These are phyloP conservation scores for Meteorus colon DNA, from an alignment of 2,888 invertebrate species.

Conservation along the genomic window DNA sequence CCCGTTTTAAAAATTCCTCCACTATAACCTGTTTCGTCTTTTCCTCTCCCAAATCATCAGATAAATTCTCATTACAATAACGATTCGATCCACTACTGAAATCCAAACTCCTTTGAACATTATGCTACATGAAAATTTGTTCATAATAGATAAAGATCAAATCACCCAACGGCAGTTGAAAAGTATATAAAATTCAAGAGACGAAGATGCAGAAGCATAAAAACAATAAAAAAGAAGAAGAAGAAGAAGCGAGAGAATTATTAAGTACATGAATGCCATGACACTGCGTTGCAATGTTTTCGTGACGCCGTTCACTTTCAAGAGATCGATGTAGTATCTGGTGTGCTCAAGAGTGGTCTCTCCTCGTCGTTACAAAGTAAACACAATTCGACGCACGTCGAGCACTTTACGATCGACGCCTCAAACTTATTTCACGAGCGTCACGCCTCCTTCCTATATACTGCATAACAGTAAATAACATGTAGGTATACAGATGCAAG, in stretches of 20 bases:
- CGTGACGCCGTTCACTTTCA: constrained; percentile 56
- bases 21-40: too few relatives aligned
- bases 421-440: constrained; percentile 47
- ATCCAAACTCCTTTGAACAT: too few relatives aligned
- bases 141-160: neutral
- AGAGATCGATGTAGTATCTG: constrained; percentile 57
- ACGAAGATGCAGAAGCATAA: constrained; percentile 20
- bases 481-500: constrained; percentile 22
- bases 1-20: too few relatives aligned
- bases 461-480: constrained; percentile 46
- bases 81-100: too few relatives aligned
- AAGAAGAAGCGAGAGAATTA: constrained; percentile 41
- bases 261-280: constrained; percentile 37
- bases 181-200: constrained; percentile 20
- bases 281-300: constrained; percentile 43
- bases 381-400: constrained; percentile 58
- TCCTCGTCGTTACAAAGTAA: constrained; percentile 55
- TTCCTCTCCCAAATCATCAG: too few relatives aligned
- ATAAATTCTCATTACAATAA: too few relatives aligned
- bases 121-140: too few relatives aligned
- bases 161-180: neutral
- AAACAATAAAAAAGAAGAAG: constrained; percentile 27
- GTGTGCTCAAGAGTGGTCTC: constrained; percentile 48
- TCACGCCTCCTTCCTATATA: constrained; percentile 43
- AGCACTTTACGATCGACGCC: constrained; percentile 55